phyloP scores from a whole-genome alignment of 2,888 invertebrate species.

The Hypomecis atomaria region DNA sequence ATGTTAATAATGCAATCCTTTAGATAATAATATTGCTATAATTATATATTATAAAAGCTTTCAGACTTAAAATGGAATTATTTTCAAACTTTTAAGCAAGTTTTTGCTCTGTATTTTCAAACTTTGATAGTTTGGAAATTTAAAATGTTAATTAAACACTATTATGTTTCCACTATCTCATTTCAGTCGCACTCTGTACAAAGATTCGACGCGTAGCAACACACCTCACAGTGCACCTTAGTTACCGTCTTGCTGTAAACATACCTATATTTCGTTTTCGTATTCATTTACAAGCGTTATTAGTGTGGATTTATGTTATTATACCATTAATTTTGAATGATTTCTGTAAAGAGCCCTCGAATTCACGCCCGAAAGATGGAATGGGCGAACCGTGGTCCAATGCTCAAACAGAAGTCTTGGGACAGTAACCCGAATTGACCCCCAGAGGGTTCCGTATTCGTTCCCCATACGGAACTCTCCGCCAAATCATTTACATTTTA shows the following conservation, averaged over 20 bases:
- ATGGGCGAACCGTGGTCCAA: conserved; percentile 59
- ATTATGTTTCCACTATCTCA: conserved; percentile 18
- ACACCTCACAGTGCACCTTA: conserved; percentile 81
- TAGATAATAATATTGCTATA: background rate
- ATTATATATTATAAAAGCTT: no score
- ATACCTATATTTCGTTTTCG: conserved; percentile 76
- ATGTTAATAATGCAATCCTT: background rate
- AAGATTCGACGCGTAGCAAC: conserved; percentile 72
- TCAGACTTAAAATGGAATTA: background rate
- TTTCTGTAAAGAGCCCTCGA: conserved; percentile 75
- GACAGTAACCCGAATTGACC: conserved; percentile 58
- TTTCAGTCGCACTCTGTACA: conserved; percentile 55
- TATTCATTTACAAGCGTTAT: conserved; percentile 81
- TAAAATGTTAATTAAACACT: background rate
- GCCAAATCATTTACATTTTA: conserved; percentile 71
- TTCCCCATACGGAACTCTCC: conserved; percentile 75
- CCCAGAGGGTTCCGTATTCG: conserved; percentile 73
- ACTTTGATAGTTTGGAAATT: background rate
- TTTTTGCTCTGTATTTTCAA: background rate
- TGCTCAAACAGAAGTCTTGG: conserved; percentile 71
- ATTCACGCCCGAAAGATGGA: conserved; percentile 51
- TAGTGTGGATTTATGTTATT: conserved; percentile 81
- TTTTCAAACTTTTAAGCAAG: background rate
- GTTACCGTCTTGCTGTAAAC: conserved; percentile 83
- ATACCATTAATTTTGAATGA: conserved; percentile 74